Base-by-base conservation (phyloP, 2,888 invertebrate species). In the Ectemnius lituratus region DNA sequence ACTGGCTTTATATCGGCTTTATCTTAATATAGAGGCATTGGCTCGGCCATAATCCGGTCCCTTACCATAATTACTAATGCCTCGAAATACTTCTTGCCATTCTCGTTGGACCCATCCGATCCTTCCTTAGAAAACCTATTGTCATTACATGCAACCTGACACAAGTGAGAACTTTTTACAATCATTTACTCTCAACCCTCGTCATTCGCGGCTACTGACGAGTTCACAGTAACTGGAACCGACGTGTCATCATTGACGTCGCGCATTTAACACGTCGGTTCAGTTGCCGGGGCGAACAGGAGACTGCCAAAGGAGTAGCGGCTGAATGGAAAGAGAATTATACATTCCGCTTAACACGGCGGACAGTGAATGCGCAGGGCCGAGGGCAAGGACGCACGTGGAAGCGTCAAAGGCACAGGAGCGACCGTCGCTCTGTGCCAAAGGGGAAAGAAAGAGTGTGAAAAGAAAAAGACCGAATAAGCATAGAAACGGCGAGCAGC, bases 1-100 rank as follows among this genome's bases (percentile, higher is more conserved):
- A 46, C 57, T 63, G 46, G 64, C 71, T 73, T 81, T 72, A 61
- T 69, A 68, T 78, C 73, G 68, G 70, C 63, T 72, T 79, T 73
- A 77, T 64, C 27, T 58, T 58, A 27, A 63, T 70, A 62, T 64
- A 64, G 57, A 45, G 59, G 37, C 16, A 46, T 28, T 61, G 56
- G 18, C 62, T 52, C 63, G 45, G 27, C n/a, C 23, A 16, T 73
- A 73, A 73, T 64, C 58, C 56, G 65, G 52, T 61, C 23, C 20
- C 28, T 4, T 11, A 59, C 28, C 56, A 67, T 62, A 65, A 37
- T 79, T 68, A 58, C 62, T n/a, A 47, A 70, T 67, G 62, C 16
- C 56, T 47, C 8, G 11, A 2, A 23, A 13, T 57, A 45, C 13
- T 27, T 52, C 52, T 16, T 52, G 1, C 52, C 16, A 52, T 16